Evolutionary conservation across 2,797 vertebrate species (phyloP), one percentile per base, ranked within the genome.

Genomic region (Myotis daubentonii): DNA sequence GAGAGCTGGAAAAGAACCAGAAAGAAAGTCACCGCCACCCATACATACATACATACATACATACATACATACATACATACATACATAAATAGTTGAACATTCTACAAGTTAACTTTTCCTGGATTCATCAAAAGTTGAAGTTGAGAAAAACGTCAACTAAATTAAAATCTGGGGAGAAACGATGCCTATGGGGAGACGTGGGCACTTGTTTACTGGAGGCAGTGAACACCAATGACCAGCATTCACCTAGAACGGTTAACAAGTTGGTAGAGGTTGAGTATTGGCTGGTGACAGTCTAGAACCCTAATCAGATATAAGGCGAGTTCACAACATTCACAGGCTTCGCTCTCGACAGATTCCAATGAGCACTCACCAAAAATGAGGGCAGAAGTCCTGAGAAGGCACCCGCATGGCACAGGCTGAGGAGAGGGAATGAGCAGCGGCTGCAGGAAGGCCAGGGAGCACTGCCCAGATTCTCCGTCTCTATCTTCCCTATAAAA

Each of bases 101-200:
- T 84, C 13, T 62, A 11, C 30, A 93, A 90, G 33, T 85, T 65
- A 93, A 30, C 28, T 62, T 94, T 36, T 82, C 49, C 79, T 82
- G 36, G 30, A 87, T 68, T 60, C 41, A 76, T 28, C 75, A 68
- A 53, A 70, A 76, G 22, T 2, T 74, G 22, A 96, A 79, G 71
- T 16, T 55, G 44, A 81, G 9, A 51, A 74, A 74, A 88, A 78
- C 8, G 22, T 5, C 68, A 95, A 80, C 68, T 78, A 38, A n/a
- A 49, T 41, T n/a, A 68, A 92, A 83, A 94, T 65, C 51, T 75
- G 60, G 85, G 13, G 11, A 62, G 22, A 95, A 51, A 82, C 7
- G 75, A 71, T 20, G 7, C 25, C 47, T 55, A 10, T 3, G 47
- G 13, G 12, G 17, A 91, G 80, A 65, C 9, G 41, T 10, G 20